Conservation (phyloP, 1,140 invertebrate species). For the Meteorus sp. region DNA sequence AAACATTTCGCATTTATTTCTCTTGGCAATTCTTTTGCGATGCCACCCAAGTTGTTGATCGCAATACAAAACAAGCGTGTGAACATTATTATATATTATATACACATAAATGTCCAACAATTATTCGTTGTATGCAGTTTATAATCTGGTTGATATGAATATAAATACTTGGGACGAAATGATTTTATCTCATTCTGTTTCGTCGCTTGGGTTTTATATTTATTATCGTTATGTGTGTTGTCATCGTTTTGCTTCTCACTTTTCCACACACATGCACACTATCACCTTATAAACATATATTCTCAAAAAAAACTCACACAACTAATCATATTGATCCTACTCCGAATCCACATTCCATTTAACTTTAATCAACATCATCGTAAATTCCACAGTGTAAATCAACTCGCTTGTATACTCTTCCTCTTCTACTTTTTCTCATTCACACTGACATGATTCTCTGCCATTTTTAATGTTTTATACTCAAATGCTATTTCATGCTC, state of each 20-base stretch:
- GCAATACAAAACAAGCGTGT: not conserved
- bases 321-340: not conserved
- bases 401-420: not conserved
- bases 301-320: not conserved
- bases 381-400: constrained; percentile 1
- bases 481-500: too few relatives aligned
- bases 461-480: too few relatives aligned
- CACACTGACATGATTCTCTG: not conserved
- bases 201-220: too few relatives aligned
- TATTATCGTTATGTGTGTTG: too few relatives aligned
- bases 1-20: too few relatives aligned
- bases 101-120: not conserved
- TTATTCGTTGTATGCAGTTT: not conserved
- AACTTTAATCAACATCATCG: constrained; percentile 1
- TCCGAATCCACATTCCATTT: not conserved
- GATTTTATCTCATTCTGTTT: not conserved
- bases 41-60: not conserved
- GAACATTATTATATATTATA: too few relatives aligned
- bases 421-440: too few relatives aligned
- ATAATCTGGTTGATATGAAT: not conserved
- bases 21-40: too few relatives aligned
- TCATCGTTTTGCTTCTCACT: too few relatives aligned
- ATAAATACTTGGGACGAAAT: not conserved
- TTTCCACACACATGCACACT: not conserved
- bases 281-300: not conserved